Base-by-base conservation (phyloP, 2,797 vertebrate genomes). In the Mormyrops boulengeri region DNA sequence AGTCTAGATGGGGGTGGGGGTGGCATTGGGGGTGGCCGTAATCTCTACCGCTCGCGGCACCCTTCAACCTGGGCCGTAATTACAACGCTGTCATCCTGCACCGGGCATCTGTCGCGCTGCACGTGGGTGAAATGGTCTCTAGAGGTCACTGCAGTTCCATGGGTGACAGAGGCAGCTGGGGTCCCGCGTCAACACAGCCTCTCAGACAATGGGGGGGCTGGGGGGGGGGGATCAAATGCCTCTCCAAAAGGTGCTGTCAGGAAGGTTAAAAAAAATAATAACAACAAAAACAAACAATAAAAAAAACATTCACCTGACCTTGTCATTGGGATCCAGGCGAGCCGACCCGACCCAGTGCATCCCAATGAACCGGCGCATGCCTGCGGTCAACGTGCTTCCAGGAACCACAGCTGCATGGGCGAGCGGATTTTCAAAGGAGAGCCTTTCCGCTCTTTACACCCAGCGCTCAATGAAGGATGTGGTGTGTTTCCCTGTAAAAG, bases 141-240 rank as follows among this genome's bases (percentile, higher is more conserved):
- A 96, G 95, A 97, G 96, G 96, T 96, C 96, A 95, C 95, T 95
- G 95, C 94, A 96, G 96, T 96, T 97, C 95, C 95, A 96, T 94
- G 93, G 94, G 95, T 94, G 91, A 95, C 95, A 95, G 93, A 94
- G 94, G 92, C 94, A 94, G 94, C 92, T 90, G 90, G 90, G 92
- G 92, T 92, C 93, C 88, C 91, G 88, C 93, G 94, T 92, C 91
- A 94, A 94, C 92, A 92, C 92, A 93, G 92, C 91, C 91, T 92
- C 91, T 93, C 90, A 94, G 91, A 94, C 93, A 95, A 92, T 84
- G 93, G 90, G 90, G 88, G 87, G 89, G 88, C 60, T 9, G 55
- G 55, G 88, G 89, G 89, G 87, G 80, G 92, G 89, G 88, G 60
- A 92, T 90, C 90, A 89, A 90, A 91, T 90, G 89, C 92, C 91